Conservation (phyloP, 2,888 invertebrate genomes). For the Nasonovia ribisnigri region DNA sequence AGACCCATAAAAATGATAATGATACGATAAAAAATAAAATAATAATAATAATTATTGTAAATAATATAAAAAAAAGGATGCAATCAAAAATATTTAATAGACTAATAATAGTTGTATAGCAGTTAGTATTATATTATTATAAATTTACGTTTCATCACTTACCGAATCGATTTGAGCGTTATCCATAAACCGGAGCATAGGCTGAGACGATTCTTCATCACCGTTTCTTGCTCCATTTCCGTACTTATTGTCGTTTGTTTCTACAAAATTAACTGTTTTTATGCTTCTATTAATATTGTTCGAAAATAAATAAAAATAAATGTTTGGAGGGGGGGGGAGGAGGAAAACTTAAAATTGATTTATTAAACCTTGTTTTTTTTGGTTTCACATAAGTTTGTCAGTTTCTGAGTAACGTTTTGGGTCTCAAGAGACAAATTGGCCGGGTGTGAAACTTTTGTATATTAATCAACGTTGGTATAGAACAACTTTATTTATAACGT, state of each 20-base stretch:
- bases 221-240: constrained; percentile 42
- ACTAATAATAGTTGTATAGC: neutral
- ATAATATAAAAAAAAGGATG: neutral
- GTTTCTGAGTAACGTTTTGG: constrained; percentile 1
- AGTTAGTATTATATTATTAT: neutral
- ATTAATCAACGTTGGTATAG: constrained; percentile 35
- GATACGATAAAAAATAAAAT: neutral
- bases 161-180: constrained; percentile 62
- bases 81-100: neutral
- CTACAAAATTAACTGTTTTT: constrained; percentile 63
- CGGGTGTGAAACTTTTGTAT: constrained; percentile 31
- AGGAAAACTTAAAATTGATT: constrained; percentile 13
- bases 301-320: no score
- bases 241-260: constrained; percentile 47
- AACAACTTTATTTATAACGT: constrained; percentile 43
- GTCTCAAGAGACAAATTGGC: constrained; percentile 29
- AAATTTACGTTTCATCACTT: neutral
- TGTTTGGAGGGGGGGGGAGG: no score
- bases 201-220: constrained; percentile 57
- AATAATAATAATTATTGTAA: neutral
- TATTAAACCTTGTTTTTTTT: neutral
- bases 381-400: neutral
- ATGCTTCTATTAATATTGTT: constrained; percentile 27
- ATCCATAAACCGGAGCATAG: constrained; percentile 62
- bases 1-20: neutral